Evolutionary conservation across 2,797 vertebrate species (phyloP).

Genomic region (Todus mexicanus): DNA sequence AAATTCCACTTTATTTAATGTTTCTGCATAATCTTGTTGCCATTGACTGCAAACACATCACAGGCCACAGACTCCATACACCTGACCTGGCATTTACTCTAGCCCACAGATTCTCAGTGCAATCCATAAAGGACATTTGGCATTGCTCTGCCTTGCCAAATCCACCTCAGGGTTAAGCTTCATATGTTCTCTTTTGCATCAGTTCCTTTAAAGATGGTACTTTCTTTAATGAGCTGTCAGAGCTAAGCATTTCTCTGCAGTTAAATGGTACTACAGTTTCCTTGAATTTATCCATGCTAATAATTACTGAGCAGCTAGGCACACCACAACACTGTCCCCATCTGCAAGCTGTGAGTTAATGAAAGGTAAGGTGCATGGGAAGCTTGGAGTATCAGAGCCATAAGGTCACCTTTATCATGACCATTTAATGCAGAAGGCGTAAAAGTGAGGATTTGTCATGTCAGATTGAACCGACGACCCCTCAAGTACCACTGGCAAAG

Average conservation of each 20-base stretch:
- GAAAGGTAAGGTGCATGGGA: neutral
- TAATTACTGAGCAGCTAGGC: neutral
- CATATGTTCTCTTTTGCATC: constrained; percentile 55
- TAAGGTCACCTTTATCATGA: neutral
- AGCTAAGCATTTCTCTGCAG: constrained; percentile 40
- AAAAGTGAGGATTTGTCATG: neutral
- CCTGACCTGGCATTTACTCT: constrained; percentile 56
- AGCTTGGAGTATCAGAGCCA: neutral
- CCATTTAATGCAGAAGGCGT: neutral
- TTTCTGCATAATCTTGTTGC: neutral
- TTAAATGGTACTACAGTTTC: neutral
- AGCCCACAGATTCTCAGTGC: neutral
- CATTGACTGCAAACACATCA: constrained; percentile 5
- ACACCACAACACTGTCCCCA: neutral
- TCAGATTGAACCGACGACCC: neutral
- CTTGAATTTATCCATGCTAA: neutral
- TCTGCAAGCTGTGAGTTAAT: neutral
- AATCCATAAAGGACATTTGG: constrained; percentile 65
- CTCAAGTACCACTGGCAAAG: neutral
- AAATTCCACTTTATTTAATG: neutral
- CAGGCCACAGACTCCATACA: constrained; percentile 12
- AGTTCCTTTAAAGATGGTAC: constrained; percentile 52
- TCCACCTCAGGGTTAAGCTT: constrained; percentile 63
- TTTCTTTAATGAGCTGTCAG: constrained; percentile 49
- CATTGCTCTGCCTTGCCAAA: constrained; percentile 59